Evolutionary conservation across 2,797 vertebrate genomes (phyloP), one percentile per base, ranked within the genome.

Genomic region (Hyperoplus immaculatus): DNA sequence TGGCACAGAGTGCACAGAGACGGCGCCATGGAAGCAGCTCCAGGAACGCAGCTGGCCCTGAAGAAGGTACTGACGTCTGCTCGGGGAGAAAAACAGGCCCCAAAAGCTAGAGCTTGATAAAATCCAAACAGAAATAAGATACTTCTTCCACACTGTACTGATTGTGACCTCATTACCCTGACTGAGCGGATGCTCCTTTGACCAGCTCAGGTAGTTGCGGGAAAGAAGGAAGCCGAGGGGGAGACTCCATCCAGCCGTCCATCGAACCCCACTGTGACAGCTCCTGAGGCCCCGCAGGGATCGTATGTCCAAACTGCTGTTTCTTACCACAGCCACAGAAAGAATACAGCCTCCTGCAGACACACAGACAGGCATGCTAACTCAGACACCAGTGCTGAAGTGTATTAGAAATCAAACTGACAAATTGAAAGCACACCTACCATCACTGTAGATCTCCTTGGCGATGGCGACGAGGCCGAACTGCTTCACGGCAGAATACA

Each of bases 181-280:
- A 84, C 94, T 96, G 65, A 98, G 93, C 0, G 97, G 95, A 50
- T 95, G 94, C 0, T 95, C 89, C 82, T 97, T 95, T 11, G 94
- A 94, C 97, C 97, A 98, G 71, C 88, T 91, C 76, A 97, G 93
- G 51, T 96, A 87, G 88, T 96, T 97, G 45, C 94, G 94, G 68
- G 96, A 96, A 62, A 98, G 92, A 21, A 98, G 93, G 89, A 97
- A 97, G 59, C 97, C 96, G 8, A 98, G 86, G 0, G 96, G 97
- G 14, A 98, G 94, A 81, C 95, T 98, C 97, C 97, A 98, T 56
- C 97, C 97, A 0, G 97, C 94, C 0, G 97, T 97, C 96, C 97
- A 97, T 8, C 95, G 93, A 47, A 94, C 94, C 60, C 96, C 97
- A 3, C 88, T 96, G 92, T 98, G 97, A 83, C 97, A 98, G 87